These are phyloP conservation scores for Acarapis woodi DNA, from an alignment of 1,140 invertebrate genomes.

Conservation along the genomic window DNA sequence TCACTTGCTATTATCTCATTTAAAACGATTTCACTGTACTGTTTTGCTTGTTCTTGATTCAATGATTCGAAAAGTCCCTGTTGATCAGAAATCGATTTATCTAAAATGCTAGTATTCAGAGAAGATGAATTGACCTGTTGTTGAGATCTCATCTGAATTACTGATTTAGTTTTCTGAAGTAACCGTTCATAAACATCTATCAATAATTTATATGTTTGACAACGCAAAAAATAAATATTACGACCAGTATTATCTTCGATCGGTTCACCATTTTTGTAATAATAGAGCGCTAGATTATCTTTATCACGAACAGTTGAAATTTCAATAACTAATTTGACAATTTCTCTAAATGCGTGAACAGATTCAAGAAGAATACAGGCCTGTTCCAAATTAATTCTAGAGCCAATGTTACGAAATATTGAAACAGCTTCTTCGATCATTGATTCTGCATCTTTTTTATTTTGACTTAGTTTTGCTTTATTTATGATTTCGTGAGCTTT, in stretches of 20 bases:
- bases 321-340: conserved; percentile 54
- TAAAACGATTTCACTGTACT: conserved; percentile 19
- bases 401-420: conserved; percentile 50
- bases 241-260: conserved; percentile 1
- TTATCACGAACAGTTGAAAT: conserved; percentile 61
- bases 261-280: conserved; percentile 27
- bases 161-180: conserved; percentile 22
- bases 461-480: conserved; percentile 30
- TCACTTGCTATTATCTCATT: conserved; percentile 20
- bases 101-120: no score
- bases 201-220: conserved; percentile 65
- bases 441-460: conserved; percentile 34
- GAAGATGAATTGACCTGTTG: not conserved
- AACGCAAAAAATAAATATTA: conserved; percentile 20
- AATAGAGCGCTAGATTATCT: conserved; percentile 55
- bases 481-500: conserved; percentile 70
- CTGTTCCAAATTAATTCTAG: conserved; percentile 38
- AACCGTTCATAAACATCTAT: conserved; percentile 44
- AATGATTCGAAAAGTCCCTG: not conserved
- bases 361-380: conserved; percentile 32
- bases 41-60: conserved; percentile 12
- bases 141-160: conserved; percentile 14
- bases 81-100: not conserved
- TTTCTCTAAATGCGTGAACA: conserved; percentile 39
- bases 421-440: conserved; percentile 42